These are phyloP conservation scores for Burhinus oedicnemus DNA, from an alignment of 2,113 vertebrate genomes.

Conservation along the genomic window DNA sequence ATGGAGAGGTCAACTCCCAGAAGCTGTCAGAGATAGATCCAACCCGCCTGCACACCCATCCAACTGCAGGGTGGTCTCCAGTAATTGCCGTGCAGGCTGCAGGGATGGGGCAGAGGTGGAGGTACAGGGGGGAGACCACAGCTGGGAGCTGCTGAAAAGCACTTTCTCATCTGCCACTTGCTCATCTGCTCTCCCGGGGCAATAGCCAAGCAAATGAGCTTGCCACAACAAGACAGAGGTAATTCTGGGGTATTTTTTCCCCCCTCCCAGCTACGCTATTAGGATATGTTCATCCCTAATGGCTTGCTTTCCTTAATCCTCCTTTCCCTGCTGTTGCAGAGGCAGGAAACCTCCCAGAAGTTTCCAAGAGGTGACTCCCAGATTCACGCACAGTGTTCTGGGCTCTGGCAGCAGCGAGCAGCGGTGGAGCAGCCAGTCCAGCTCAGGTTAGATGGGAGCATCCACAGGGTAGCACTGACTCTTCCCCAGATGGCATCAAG, in stretches of 20 bases:
- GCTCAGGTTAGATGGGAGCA: neutral
- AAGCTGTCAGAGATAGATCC: neutral
- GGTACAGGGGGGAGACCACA: rapidly evolving
- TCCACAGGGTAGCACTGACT: neutral
- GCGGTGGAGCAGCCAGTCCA: neutral
- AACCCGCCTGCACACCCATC: neutral
- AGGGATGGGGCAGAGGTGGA: neutral
- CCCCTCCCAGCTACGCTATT: neutral
- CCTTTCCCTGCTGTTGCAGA: neutral
- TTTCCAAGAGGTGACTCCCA: neutral
- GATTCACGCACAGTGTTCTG: neutral
- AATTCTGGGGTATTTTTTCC: neutral
- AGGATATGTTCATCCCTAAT: neutral
- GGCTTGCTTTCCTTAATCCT: neutral
- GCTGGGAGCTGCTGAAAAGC: neutral
- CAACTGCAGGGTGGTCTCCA: neutral
- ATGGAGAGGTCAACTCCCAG: neutral
- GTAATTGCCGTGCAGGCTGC: neutral
- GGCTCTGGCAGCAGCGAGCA: neutral
- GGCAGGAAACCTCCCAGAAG: too few species aligned
- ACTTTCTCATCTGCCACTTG: neutral
- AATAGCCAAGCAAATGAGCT: neutral
- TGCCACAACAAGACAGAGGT: neutral
- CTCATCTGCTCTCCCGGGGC: neutral
- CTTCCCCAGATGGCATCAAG: neutral